phyloP scores from a whole-genome alignment of 2,888 invertebrate genomes.

The Athalia cordata region DNA sequence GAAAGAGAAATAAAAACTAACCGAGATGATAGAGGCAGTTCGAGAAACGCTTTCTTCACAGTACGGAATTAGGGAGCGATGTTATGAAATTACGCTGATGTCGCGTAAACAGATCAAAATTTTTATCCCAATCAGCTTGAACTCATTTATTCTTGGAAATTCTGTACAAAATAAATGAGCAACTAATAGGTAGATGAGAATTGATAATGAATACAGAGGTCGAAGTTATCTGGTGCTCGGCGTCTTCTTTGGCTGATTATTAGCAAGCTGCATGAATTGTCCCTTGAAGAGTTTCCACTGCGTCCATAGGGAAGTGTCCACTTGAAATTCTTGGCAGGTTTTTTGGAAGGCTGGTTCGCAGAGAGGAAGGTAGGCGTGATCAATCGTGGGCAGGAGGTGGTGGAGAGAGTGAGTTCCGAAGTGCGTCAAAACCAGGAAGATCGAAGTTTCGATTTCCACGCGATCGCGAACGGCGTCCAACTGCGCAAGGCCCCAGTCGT shows the following conservation, averaged over 20 bases:
- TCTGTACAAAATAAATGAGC: too few species aligned
- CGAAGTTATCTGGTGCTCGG: constrained; percentile 18
- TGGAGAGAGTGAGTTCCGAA: constrained; percentile 88
- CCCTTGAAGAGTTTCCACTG: constrained; percentile 81
- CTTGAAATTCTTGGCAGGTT: constrained; percentile 80
- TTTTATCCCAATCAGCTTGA: too few species aligned
- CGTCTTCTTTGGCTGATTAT: constrained; percentile 52
- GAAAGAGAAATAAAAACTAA: not conserved
- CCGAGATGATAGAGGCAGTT: not conserved
- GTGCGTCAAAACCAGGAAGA: constrained; percentile 81
- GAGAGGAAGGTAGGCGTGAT: constrained; percentile 82
- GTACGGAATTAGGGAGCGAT: not conserved
- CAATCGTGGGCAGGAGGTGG: constrained; percentile 88
- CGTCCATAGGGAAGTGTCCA: constrained; percentile 70
- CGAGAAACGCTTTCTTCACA: not conserved
- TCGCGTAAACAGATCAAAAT: too few species aligned
- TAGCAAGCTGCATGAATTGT: constrained; percentile 79
- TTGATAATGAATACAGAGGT: too few species aligned
- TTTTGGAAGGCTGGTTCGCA: constrained; percentile 80
- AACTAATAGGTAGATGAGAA: not conserved
- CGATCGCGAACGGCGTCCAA: constrained; percentile 85
- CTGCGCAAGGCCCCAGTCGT: constrained; percentile 88
- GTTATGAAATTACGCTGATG: not conserved
- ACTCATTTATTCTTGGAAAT: not conserved
- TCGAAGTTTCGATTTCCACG: constrained; percentile 79